Conservation (phyloP, 2,888 invertebrate species). For the Scaptomyza caliginosa region DNA sequence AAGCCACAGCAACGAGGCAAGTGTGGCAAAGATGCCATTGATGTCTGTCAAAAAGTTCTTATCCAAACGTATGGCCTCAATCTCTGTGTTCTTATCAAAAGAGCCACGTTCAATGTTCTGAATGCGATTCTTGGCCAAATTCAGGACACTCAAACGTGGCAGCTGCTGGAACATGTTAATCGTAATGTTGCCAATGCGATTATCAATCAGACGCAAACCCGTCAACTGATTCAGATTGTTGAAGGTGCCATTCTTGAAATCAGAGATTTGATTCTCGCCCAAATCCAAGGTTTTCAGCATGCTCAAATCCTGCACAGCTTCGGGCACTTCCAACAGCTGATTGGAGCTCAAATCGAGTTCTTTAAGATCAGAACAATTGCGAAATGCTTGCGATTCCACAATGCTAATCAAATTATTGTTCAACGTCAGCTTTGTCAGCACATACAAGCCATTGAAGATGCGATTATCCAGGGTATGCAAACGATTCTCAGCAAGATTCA, state of each 20-base stretch:
- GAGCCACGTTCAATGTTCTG: conserved; percentile 93
- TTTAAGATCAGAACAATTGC: conserved; percentile 94
- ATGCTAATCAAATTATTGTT: conserved; percentile 93
- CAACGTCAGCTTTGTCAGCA: conserved; percentile 92
- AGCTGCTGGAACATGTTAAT: conserved; percentile 94
- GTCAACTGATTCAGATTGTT: conserved; percentile 93
- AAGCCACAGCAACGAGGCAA: conserved; percentile 93
- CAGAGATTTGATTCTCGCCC: conserved; percentile 95
- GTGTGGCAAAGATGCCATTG: conserved; percentile 94
- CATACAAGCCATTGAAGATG: conserved; percentile 92
- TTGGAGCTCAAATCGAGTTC: conserved; percentile 95
- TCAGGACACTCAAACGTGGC: conserved; percentile 92
- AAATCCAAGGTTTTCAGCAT: conserved; percentile 95
- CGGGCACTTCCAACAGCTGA: conserved; percentile 91
- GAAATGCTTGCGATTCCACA: conserved; percentile 92
- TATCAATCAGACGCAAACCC: conserved; percentile 94
- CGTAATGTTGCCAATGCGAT: conserved; percentile 93
- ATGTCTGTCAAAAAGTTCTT: conserved; percentile 95
- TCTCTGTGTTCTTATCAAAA: conserved; percentile 91
- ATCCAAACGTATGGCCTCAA: conserved; percentile 94
- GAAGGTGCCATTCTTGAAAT: conserved; percentile 93
- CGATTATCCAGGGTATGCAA: conserved; percentile 92
- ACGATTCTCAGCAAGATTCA: conserved; percentile 94
- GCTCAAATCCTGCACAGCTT: conserved; percentile 91
- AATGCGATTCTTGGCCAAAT: conserved; percentile 95